These are phyloP conservation scores for Montipora efflorescens DNA, from an alignment of 64 coral and sea anemone genomes.

Conservation along the genomic window DNA sequence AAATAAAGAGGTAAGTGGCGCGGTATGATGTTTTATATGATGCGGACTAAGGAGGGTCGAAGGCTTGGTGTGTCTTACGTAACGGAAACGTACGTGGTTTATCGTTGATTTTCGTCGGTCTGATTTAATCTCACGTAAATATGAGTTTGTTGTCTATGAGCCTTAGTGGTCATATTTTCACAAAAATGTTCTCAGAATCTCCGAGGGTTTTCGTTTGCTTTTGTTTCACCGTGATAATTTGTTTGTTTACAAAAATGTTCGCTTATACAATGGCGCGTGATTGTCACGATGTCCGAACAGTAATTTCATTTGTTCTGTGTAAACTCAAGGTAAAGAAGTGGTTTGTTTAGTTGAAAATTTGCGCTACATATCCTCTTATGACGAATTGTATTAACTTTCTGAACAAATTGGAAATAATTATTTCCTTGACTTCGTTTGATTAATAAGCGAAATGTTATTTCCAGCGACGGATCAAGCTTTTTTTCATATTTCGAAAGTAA, in stretches of 20 bases:
- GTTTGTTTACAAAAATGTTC: background rate
- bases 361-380: background rate
- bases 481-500: too few species aligned
- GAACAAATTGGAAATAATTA: too few species aligned
- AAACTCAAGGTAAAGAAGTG: too few species aligned
- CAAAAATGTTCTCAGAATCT: background rate
- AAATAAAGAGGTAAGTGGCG: slow-evolving; percentile 85
- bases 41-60: background rate
- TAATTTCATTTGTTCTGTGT: too few species aligned
- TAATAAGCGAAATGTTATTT: too few species aligned
- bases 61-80: background rate
- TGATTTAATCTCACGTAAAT: background rate
- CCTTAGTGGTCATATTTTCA: background rate
- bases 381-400: background rate
- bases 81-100: background rate
- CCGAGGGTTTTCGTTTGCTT: too few species aligned
- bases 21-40: too few species aligned
- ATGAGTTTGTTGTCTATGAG: background rate
- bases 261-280: too few species aligned
- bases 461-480: too few species aligned
- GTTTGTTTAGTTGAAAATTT: background rate
- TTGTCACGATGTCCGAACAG: too few species aligned
- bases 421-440: too few species aligned
- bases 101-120: background rate
- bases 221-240: background rate